These are phyloP conservation scores for Agrotis clavis DNA, from an alignment of 2,888 invertebrate species.

Conservation along the genomic window DNA sequence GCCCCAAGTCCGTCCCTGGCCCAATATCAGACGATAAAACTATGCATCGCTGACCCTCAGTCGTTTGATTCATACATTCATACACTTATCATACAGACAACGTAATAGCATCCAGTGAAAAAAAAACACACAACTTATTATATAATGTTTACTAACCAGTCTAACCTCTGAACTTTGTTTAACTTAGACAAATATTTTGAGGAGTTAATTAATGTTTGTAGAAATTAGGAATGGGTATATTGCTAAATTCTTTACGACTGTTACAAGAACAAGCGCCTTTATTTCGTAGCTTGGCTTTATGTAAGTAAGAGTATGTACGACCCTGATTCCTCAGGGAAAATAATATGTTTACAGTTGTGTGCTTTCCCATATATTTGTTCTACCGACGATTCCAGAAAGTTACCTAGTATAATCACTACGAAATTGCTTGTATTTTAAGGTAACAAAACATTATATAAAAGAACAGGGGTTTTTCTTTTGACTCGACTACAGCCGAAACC, in stretches of 20 bases:
- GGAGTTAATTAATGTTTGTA: slow-evolving; percentile 16
- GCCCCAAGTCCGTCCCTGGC: slow-evolving; percentile 29
- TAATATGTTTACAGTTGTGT: background rate
- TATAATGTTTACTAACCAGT: slow-evolving; percentile 18
- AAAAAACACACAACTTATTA: slow-evolving; percentile 14
- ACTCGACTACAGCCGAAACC: too few species aligned
- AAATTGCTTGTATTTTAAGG: too few species aligned
- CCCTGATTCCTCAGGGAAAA: background rate
- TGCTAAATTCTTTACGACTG: background rate
- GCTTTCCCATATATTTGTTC: background rate
- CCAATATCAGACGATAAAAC: slow-evolving; percentile 39
- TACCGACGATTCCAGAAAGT: too few species aligned
- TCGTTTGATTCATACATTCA: slow-evolving; percentile 43
- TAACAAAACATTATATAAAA: too few species aligned
- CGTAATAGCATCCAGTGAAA: slow-evolving; percentile 21
- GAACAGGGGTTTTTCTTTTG: too few species aligned
- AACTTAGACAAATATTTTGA: slow-evolving; percentile 18
- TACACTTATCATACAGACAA: slow-evolving; percentile 23
- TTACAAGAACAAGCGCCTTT: too few species aligned
- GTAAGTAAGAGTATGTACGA: background rate
- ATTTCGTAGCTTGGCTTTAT: too few species aligned
- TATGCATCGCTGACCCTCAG: slow-evolving; percentile 42
- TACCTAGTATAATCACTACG: too few species aligned
- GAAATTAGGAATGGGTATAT: background rate
- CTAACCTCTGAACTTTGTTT: slow-evolving; percentile 38